Evolutionary conservation across 2,888 invertebrate species (phyloP).

Genomic region (Acronicta leporina): DNA sequence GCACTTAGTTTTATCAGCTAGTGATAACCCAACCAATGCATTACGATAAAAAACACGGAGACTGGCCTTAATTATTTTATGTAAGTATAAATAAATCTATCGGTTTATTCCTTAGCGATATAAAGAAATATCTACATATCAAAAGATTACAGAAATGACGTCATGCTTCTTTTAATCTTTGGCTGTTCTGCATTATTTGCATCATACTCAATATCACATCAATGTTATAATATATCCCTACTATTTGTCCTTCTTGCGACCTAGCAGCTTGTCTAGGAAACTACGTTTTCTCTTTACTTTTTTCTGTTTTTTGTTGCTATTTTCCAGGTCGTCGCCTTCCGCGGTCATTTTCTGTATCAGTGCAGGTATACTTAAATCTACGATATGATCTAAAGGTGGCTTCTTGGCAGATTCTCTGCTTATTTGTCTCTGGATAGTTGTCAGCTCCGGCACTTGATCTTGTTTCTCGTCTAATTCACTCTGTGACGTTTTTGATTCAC

Average conservation of each 20-base stretch:
- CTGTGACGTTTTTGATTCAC: slow-evolving; percentile 72
- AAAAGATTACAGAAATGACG: slow-evolving; percentile 78
- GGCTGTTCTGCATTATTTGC: slow-evolving; percentile 75
- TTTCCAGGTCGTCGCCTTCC: slow-evolving; percentile 77
- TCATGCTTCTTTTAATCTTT: slow-evolving; percentile 81
- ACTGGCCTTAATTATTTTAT: slow-evolving; percentile 77
- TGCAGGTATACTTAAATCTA: slow-evolving; percentile 81
- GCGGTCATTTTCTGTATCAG: slow-evolving; percentile 80
- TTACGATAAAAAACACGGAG: slow-evolving; percentile 84
- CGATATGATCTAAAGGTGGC: slow-evolving; percentile 65
- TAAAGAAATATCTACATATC: slow-evolving; percentile 67
- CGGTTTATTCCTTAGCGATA: slow-evolving; percentile 60
- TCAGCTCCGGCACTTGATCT: slow-evolving; percentile 79
- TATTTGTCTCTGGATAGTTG: slow-evolving; percentile 71
- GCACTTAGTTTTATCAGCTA: slow-evolving; percentile 82
- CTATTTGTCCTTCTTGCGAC: slow-evolving; percentile 79
- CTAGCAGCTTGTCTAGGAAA: slow-evolving; percentile 84
- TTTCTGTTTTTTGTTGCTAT: slow-evolving; percentile 69
- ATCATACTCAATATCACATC: slow-evolving; percentile 67
- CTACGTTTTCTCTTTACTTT: slow-evolving; percentile 86
- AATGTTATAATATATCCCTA: slow-evolving; percentile 64
- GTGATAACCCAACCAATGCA: slow-evolving; percentile 85
- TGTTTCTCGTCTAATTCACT: slow-evolving; percentile 79
- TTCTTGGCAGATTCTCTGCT: slow-evolving; percentile 74
- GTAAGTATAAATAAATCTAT: slow-evolving; percentile 68